phyloP scores from a whole-genome alignment of 1,140 invertebrate genomes.

The Bombus picipes region DNA sequence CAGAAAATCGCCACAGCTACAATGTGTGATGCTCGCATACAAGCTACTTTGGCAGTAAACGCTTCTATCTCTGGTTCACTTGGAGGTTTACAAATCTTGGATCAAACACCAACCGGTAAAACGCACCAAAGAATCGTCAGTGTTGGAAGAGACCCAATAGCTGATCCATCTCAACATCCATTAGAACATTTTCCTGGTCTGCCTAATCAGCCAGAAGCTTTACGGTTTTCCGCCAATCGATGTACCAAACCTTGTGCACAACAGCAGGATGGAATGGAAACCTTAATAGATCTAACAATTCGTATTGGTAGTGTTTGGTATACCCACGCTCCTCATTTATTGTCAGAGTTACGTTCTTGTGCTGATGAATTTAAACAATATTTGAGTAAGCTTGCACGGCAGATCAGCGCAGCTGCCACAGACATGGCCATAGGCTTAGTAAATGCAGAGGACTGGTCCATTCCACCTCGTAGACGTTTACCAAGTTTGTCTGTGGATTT shows the following conservation, averaged over 20 bases:
- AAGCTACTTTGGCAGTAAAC: constrained; percentile 88
- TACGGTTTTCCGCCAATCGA: constrained; percentile 75
- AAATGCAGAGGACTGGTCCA: constrained; percentile 84
- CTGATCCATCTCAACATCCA: constrained; percentile 76
- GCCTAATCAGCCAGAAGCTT: constrained; percentile 73
- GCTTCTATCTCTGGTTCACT: constrained; percentile 92
- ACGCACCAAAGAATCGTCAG: constrained; percentile 93
- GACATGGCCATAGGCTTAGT: constrained; percentile 97
- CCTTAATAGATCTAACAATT: constrained; percentile 82
- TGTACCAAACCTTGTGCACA: constrained; percentile 69
- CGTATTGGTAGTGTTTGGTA: constrained; percentile 96
- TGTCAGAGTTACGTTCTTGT: constrained; percentile 93
- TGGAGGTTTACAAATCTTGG: constrained; percentile 94
- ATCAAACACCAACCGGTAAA: constrained; percentile 92
- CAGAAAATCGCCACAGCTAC: constrained; percentile 97
- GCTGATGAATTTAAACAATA: constrained; percentile 87
- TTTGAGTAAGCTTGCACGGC: constrained; percentile 89
- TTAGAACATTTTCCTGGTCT: constrained; percentile 72
- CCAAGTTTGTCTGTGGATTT: constrained; percentile 76
- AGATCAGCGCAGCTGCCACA: constrained; percentile 94
- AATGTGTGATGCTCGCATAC: constrained; percentile 93
- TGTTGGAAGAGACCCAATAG: constrained; percentile 90
- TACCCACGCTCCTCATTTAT: constrained; percentile 93
- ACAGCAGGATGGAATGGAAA: constrained; percentile 66
- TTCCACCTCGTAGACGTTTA: constrained; percentile 76